Evolutionary conservation across 2,113 vertebrate species (phyloP).

Genomic region (Mugil cephalus): DNA sequence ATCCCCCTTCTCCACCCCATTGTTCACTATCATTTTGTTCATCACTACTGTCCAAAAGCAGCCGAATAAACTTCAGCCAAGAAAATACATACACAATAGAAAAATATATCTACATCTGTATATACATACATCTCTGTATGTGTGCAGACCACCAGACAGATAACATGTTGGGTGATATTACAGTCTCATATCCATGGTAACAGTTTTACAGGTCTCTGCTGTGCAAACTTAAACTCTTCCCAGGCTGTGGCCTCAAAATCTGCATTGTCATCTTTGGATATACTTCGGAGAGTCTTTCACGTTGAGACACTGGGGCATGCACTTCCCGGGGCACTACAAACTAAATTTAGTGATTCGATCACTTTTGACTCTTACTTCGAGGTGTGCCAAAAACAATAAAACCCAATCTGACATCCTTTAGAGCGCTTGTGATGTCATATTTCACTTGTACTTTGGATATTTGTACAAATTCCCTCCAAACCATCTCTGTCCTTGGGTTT

Average conservation of each 20-base stretch:
- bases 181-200: not conserved
- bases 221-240: not conserved
- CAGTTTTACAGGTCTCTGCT: not conserved
- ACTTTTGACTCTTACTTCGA: slow-evolving; percentile 50
- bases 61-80: too few relatives aligned
- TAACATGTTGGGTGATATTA: not conserved
- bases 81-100: too few relatives aligned
- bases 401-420: slow-evolving; percentile 25
- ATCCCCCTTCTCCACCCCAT: too few relatives aligned
- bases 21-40: too few relatives aligned
- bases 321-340: slow-evolving; percentile 21
- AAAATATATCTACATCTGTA: too few relatives aligned
- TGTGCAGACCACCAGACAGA: not conserved
- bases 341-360: slow-evolving; percentile 41
- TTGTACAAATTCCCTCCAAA: slow-evolving; percentile 26
- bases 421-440: slow-evolving; percentile 37
- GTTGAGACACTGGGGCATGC: slow-evolving; percentile 3
- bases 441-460: slow-evolving; percentile 51
- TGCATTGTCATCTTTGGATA: slow-evolving; percentile 29
- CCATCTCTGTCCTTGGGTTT: slow-evolving; percentile 44
- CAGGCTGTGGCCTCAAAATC: not conserved
- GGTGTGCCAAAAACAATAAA: slow-evolving; percentile 53
- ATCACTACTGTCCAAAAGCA: too few relatives aligned
- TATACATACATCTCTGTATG: not conserved
- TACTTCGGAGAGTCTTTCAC: slow-evolving; percentile 13